Base-by-base conservation (phyloP, 2,113 vertebrate genomes). In the Bambusicola thoracicus region DNA sequence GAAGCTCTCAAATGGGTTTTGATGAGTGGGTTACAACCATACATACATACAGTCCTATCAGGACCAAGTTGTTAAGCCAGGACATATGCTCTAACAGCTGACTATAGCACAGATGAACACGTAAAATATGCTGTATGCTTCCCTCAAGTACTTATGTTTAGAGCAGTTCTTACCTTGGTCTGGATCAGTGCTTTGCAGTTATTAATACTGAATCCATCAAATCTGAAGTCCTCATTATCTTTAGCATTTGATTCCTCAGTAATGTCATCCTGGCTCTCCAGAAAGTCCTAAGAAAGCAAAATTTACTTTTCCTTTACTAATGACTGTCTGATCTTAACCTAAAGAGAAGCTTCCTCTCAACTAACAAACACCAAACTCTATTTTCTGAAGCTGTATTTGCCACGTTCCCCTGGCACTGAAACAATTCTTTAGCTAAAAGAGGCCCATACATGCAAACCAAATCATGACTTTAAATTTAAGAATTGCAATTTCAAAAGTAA, bases 111-210 rank as follows among this genome's bases (percentile, higher is more conserved):
- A 32, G 30, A 65, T 53, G 30, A 79, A 10, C 8, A 8, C 0
- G 4, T 15, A 11, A 66, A 86, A 78, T 6, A 70, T 19, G 19
- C 30, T 17, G 19, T 16, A 4, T 19, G n/a, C 22, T 46, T 81
- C 34, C 49, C 55, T 14, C 21, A 19, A 40, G 30, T 15, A 7
- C 24, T 59, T 61, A 20, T 15, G 49, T 81, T 19, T 41, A 61
- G 34, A 53, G 38, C 30, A 58, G 11, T 11, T 30, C 95, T 96
- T 95, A 98, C 98, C 97, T 96, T 96, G 68, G 97, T 98, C 95
- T 97, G 98, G 78, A 98, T 97, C 86, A 97, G 65, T 49, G 94
- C 51, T 92, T 94, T 94, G 85, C 97, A 98, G 44, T 59, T 91
- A 32, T 67, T 95, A 22, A 94, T 72, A 62, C 3, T 69, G 74